Conservation (phyloP, 2,113 vertebrate genomes). For the Mastomys natalensis region DNA sequence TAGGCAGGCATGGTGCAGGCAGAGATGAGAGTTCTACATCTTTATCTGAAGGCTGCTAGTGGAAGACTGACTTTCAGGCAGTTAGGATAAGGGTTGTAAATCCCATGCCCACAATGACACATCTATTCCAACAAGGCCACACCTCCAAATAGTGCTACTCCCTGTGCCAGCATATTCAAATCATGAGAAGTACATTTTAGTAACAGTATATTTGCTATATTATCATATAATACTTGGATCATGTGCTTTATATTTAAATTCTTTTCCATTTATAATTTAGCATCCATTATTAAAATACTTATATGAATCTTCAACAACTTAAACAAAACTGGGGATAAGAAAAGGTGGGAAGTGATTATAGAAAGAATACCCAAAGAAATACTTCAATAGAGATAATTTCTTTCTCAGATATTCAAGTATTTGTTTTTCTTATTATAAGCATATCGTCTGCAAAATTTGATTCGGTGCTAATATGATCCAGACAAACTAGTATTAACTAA, state of each 20-base stretch:
- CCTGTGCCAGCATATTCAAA: no score
- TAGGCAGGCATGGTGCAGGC: no score
- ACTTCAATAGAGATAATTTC: background rate
- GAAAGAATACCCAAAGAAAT: background rate
- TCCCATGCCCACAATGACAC: no score
- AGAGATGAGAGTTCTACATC: no score
- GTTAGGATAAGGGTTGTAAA: no score
- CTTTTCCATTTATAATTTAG: background rate
- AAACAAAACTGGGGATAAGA: background rate
- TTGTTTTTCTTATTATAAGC: background rate
- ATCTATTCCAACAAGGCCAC: no score
- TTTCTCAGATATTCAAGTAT: background rate
- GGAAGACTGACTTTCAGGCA: no score
- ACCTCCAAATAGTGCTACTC: no score
- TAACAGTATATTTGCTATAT: background rate
- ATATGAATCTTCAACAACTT: background rate
- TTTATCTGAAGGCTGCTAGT: no score
- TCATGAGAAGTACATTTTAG: background rate
- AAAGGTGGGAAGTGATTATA: background rate
- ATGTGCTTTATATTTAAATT: background rate
- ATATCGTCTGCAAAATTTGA: background rate
- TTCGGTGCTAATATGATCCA: background rate
- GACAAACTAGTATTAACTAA: background rate
- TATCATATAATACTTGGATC: background rate
- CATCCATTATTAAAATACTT: background rate